Conservation (phyloP, 35 echinoderm and acorn worm species). For the Ptychodera flava region DNA sequence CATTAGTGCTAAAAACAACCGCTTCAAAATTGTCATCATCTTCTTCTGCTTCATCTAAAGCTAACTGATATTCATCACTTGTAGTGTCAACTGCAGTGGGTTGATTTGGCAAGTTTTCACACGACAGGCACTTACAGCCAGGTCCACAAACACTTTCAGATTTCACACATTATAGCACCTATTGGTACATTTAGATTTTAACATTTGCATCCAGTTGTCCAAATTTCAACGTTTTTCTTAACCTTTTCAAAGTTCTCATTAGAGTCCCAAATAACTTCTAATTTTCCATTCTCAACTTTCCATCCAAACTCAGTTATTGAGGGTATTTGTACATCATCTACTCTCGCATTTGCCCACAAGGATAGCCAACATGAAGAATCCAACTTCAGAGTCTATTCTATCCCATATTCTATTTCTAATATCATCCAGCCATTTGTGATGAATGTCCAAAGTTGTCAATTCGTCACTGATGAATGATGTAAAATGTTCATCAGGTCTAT, state of each 20-base stretch:
- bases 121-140: conserved; percentile 12
- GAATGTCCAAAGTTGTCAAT: background rate
- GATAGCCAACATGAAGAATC: conserved; percentile 18
- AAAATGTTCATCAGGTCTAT: conserved; percentile 9
- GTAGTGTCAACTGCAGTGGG: background rate
- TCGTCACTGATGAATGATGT: background rate
- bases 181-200: conserved; percentile 20
- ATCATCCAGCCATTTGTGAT: background rate
- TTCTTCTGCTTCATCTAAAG: background rate
- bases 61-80: background rate
- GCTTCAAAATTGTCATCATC: background rate
- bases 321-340: background rate
- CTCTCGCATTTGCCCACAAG: conserved; percentile 21
- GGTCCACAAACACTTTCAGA: conserved; percentile 2
- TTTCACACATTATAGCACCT: conserved; percentile 16
- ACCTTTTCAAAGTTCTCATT: conserved; percentile 8
- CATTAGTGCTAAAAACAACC: background rate
- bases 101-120: background rate
- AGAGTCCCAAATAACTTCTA: conserved; percentile 19
- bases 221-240: conserved; percentile 2
- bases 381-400: conserved; percentile 13
- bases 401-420: conserved; percentile 19
- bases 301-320: conserved; percentile 3
- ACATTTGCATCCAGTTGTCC: conserved; percentile 26
- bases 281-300: background rate